These are phyloP conservation scores for Chrysaora quinquecirrha DNA, from an alignment of 30 jellyfish, hydroid and myxozoan species.

Conservation along the genomic window DNA sequence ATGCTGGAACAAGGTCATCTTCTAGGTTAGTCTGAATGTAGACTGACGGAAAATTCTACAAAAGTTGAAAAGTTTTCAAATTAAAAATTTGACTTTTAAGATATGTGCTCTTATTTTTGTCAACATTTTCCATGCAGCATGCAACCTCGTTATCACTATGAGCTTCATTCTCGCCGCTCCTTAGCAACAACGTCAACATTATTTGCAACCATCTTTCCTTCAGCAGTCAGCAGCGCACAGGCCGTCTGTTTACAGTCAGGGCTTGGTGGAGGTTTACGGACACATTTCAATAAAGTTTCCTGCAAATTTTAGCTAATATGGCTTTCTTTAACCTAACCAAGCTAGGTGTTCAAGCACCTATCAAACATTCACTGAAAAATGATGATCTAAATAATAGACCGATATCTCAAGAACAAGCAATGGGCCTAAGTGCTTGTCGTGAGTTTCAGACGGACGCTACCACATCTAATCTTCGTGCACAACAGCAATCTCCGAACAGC, in stretches of 20 bases:
- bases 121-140: no score
- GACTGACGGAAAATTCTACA: conserved; percentile 54
- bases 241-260: no score
- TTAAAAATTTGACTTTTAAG: no score
- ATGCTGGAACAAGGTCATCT: conserved; percentile 63
- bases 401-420: neutral
- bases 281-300: neutral
- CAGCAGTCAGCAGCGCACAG: no score
- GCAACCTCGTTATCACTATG: no score
- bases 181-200: no score
- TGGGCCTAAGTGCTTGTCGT: no score
- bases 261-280: no score
- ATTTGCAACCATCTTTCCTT: no score
- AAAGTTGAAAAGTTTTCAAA: neutral
- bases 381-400: neutral
- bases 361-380: conserved; percentile 47
- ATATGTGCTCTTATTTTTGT: no score
- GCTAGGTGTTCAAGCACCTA: conserved; percentile 79
- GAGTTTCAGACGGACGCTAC: no score
- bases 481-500: neutral
- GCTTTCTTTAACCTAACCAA: conserved; percentile 86
- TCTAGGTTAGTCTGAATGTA: conserved; percentile 29
- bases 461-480: neutral
- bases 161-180: no score
- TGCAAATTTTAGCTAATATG: conserved; percentile 16